Percentiles rank a stretch among this genome's conserved stretches.
Conservation (phyloP, 2,888 invertebrate genomes). For the Perizoma flavofasciatum region DNA sequence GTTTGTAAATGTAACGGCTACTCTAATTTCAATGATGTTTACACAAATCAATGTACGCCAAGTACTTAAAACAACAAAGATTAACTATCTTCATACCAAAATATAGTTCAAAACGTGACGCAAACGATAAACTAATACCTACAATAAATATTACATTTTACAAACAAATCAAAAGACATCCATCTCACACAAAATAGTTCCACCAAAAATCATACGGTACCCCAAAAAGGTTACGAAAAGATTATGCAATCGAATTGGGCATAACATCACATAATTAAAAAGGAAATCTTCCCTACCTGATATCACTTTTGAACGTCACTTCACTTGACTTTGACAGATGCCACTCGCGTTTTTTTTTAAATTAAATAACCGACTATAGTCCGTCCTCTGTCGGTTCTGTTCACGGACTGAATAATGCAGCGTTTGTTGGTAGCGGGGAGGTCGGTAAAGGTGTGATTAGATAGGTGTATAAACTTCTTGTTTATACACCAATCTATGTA, state of each 20-base stretch:
- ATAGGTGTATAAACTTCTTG: conserved; percentile 13
- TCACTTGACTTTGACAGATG: conserved; percentile 37
- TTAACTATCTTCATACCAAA: too few relatives aligned
- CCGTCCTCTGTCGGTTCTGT: conserved; percentile 12
- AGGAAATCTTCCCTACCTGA: conserved; percentile 29
- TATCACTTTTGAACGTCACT: conserved; percentile 35
- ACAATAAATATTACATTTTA: too few relatives aligned
- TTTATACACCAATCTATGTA: too few relatives aligned
- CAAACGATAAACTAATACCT: too few relatives aligned
- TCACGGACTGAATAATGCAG: conserved; percentile 31
- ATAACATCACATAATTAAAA: conserved; percentile 16
- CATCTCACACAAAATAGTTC: conserved; percentile 4
- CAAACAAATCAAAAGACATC: too few relatives aligned
- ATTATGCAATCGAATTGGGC: conserved; percentile 29
- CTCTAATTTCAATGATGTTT: too few relatives aligned
- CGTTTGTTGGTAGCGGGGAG: conserved; percentile 17
- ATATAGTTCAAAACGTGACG: too few relatives aligned
- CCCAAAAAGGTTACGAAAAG: conserved; percentile 36
- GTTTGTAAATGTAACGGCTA: too few relatives aligned
- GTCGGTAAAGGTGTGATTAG: conserved; percentile 24
- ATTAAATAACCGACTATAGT: conserved; percentile 11
- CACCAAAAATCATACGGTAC: conserved; percentile 27
- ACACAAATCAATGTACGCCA: too few relatives aligned
- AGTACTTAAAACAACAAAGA: too few relatives aligned
- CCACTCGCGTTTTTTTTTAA: conserved; percentile 27